Base-by-base conservation (phyloP, 2,888 invertebrate species). In the Taphrorychus bicolor region DNA sequence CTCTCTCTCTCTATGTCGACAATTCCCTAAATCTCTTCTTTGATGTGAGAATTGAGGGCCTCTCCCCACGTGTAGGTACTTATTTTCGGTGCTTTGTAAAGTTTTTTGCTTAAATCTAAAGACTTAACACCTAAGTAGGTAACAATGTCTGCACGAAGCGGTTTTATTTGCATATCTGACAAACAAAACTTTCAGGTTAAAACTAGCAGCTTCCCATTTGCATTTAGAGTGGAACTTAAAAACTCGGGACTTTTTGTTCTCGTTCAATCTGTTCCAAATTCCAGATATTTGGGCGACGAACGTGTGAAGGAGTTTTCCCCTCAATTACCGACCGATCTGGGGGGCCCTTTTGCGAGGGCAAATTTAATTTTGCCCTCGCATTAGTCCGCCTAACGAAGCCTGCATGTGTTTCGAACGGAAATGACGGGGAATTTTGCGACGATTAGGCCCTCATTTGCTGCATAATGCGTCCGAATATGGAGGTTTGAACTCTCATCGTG, bases 211-310 rank as follows among this genome's bases (percentile, higher is more conserved):
- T 11, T 32, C 60, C 40, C 48, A 66, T 66, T 66, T 66, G 59
- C 66, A 66, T 66, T 66, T 66, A 60, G 45, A 66, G 60, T 66
- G 60, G 59, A 24, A 14, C 54, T 65, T 65, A 58, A 59, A 59
- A 65, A 53, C 45, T 45, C 45, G 17, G 14, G 16, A 14, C 45
- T 45, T 45, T 45, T 45, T 16, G 45, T 45, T 45, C 16, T 45
- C 5, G 45, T 45, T 45, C 45, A 45, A 45, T 45, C 45, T 45
- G 45, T 45, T 5, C 45, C 17, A 16, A 45, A 16, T 45, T 45
- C n/a, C 17, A 17, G 17, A 45, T 45, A 45, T 45, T 45, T 45
- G 7, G 45, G 11, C 14, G 32, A 32, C 32, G 3, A 32, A 32
- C 32, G 32, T 32, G 54, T 24, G 59, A 65, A 65, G 65, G 45